Conservation (phyloP, 2,113 vertebrate genomes). For the Ochotona curzoniae region DNA sequence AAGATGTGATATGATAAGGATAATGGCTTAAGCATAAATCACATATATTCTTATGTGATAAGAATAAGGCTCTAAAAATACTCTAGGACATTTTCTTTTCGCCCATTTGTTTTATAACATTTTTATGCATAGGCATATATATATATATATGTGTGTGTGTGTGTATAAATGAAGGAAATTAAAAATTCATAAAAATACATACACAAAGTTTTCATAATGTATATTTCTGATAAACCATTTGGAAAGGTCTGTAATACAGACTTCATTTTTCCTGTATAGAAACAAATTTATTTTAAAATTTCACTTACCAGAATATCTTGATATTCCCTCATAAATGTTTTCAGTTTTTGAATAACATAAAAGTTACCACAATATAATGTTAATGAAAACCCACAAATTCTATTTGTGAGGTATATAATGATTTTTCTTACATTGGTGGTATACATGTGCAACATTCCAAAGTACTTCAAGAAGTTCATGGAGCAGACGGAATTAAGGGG, state of each 20-base stretch:
- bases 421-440: not conserved
- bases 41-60: not conserved
- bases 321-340: too few species aligned
- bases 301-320: too few species aligned
- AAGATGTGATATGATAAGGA: not conserved
- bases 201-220: too few species aligned
- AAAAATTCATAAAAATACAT: too few species aligned
- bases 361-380: not conserved
- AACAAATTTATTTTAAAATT: too few species aligned
- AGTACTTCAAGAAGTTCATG: too few species aligned
- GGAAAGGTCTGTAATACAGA: too few species aligned
- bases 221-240: too few species aligned
- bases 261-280: too few species aligned
- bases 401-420: not conserved
- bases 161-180: not conserved
- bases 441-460: not conserved
- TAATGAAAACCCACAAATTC: not conserved
- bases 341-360: not conserved
- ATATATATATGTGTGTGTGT: not conserved
- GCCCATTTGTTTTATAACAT: not conserved
- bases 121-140: not conserved
- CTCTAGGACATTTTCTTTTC: constrained; percentile 15
- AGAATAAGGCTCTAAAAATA: not conserved
- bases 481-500: too few species aligned
- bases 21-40: constrained; percentile 7